Base-by-base conservation (phyloP, 2,888 invertebrate genomes). In the Bombylius major region DNA sequence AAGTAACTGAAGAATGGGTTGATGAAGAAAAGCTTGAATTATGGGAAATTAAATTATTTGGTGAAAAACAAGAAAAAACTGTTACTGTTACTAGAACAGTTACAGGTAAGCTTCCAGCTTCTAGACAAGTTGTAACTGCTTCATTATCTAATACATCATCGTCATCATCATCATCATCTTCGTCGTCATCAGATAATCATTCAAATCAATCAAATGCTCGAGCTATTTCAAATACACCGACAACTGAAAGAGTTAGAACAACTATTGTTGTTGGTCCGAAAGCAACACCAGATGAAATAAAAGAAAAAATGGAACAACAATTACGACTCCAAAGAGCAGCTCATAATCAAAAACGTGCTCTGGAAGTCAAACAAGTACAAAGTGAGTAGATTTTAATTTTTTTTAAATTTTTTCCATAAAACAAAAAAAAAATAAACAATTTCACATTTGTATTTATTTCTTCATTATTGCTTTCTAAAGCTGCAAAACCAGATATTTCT, bases 21-120 rank as follows among this genome's bases (percentile, higher is more conserved):
- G 93, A 94, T 63, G 97, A 98, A 73, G 94, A 95, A 62, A 89
- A 91, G 69, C 75, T 98, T 49, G 96, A 97, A 69, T 75, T 98
- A 46, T 97, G 96, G 96, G 96, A 97, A 76, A 94, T 97, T 58
- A 91, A 91, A 66, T 86, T 89, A 66, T 94, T 92, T 70, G 90
- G 90, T 32, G 93, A 94, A 72, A 84, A 82, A 75, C 75, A 82
- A 72, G 84, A 84, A 73, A 83, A 82, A 70, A 83, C 84, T 72
- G 82, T 91, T 69, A 85, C 91, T 69, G 82, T 89, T 75, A 47
- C 62, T 62, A 7, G 67, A 66, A 83, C 89, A 65, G 82, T 87
- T 60, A 86, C 92, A 45, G 87, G 89, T 68, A 84, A 80, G 73
- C 72, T 79, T 64, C 84, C 79, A 55, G 76, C 70, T 57, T 58